A percentile compares a stretch with the other conserved stretches of the same genome.
Evolutionary conservation across 2,797 vertebrate species (phyloP).

Genomic region (Parauchenoglanis ngamensis): DNA sequence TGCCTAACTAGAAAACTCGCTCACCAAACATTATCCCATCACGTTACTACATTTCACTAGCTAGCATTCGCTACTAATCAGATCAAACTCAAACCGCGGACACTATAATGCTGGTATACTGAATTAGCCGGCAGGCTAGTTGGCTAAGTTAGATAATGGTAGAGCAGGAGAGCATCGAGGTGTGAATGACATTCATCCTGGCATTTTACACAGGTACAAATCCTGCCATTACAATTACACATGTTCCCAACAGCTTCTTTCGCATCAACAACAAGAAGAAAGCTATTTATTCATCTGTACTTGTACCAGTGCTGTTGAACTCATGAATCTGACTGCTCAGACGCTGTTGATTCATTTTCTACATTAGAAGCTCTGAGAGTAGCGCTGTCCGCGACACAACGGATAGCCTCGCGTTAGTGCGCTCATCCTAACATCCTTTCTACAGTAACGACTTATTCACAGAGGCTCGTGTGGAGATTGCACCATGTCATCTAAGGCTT

Average conservation of each 20-base stretch:
- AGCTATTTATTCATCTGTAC: not conserved
- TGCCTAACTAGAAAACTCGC: not conserved
- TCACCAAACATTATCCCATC: not conserved
- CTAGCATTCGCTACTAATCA: not conserved
- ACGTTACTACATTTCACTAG: not conserved
- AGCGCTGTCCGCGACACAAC: not conserved
- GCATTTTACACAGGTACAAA: not conserved
- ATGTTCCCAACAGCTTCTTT: not conserved
- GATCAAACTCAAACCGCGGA: not conserved
- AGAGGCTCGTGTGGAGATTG: not conserved
- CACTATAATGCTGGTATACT: not conserved
- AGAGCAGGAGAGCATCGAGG: not conserved
- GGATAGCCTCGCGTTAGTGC: not conserved
- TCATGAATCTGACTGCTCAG: not conserved
- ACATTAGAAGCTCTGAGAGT: not conserved
- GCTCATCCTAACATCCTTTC: not conserved
- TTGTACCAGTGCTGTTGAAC: not conserved
- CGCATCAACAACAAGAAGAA: not conserved
- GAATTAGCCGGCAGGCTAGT: not conserved
- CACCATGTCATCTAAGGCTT: not conserved
- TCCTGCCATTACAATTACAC: not conserved
- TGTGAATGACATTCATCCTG: not conserved
- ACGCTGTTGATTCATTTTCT: not conserved
- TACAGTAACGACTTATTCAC: not conserved
- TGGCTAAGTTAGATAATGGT: not conserved